phyloP scores from a whole-genome alignment of 2,113 vertebrate species.

The Lethenteron camtschaticum region DNA sequence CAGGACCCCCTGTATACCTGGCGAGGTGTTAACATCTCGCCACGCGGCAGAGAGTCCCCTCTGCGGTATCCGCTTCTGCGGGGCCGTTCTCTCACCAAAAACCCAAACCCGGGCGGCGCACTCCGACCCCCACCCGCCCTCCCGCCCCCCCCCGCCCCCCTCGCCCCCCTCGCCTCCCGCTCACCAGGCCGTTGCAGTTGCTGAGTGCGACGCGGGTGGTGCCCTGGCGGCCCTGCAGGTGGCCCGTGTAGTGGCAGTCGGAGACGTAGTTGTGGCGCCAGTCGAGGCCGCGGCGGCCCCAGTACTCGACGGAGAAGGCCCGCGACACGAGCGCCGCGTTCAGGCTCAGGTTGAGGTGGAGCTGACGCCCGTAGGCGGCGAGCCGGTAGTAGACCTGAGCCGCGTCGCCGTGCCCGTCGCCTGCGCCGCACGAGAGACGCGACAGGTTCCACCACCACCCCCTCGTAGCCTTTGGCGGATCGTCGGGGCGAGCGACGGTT shows the following conservation, averaged over 20 bases:
- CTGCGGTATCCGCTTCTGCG: no score
- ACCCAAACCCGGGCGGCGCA: no score
- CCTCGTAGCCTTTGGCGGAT: constrained; percentile 46
- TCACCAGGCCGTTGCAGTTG: constrained; percentile 95
- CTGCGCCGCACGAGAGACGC: constrained; percentile 26
- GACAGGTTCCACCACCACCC: constrained; percentile 14
- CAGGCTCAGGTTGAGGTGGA: constrained; percentile 74
- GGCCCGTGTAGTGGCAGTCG: constrained; percentile 68
- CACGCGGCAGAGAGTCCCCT: no score
- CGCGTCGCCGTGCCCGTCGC: constrained; percentile 21
- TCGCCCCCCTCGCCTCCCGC: constrained; percentile 15
- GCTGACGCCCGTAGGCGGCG: constrained; percentile 50
- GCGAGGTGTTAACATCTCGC: no score
- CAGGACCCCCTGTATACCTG: no score
- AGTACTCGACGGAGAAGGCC: constrained; percentile 82
- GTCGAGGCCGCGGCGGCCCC: constrained; percentile 56
- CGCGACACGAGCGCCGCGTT: constrained; percentile 57
- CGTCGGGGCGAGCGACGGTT: constrained; percentile 71
- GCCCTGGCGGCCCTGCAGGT: constrained; percentile 54
- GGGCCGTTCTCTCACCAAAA: no score
- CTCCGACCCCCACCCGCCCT: not conserved
- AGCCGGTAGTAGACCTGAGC: constrained; percentile 70
- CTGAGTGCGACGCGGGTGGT: constrained; percentile 79
- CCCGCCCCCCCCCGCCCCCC: constrained; percentile 7
- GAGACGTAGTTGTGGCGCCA: constrained; percentile 65